These are phyloP conservation scores for Notospermus geniculatus DNA, from an alignment of 1,140 invertebrate genomes.

Conservation along the genomic window DNA sequence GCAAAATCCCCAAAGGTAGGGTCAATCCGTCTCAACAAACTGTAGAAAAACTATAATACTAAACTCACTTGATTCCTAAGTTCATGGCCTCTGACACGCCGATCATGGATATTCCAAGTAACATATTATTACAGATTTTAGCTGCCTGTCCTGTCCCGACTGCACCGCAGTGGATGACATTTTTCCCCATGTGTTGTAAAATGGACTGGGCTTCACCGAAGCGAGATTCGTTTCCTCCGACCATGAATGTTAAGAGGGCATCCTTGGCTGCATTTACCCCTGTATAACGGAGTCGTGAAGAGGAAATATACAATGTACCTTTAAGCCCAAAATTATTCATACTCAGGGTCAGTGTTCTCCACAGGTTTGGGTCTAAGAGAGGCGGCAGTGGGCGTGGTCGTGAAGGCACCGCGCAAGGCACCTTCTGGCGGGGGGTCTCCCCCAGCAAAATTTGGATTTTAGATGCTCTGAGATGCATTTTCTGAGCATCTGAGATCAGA, in stretches of 20 bases:
- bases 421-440: too few species aligned
- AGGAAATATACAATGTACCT: constrained; percentile 2
- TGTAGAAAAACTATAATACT: neutral
- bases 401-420: too few species aligned
- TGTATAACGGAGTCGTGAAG: constrained; percentile 48
- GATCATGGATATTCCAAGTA: constrained; percentile 69
- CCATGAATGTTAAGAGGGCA: constrained; percentile 95
- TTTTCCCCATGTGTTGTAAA: constrained; percentile 84
- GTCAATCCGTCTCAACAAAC: too few species aligned
- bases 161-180: constrained; percentile 85
- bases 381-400: too few species aligned
- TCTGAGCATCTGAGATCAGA: too few species aligned
- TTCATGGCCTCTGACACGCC: constrained; percentile 88
- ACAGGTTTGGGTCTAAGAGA: too few species aligned
- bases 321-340: too few species aligned
- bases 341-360: too few species aligned
- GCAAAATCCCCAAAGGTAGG: too few species aligned
- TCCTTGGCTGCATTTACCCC: constrained; percentile 86
- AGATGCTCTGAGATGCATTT: too few species aligned
- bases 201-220: constrained; percentile 71
- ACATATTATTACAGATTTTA: constrained; percentile 98
- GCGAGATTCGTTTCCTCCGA: constrained; percentile 70
- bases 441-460: too few species aligned
- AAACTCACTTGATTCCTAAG: constrained; percentile 75
- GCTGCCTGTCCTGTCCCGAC: constrained; percentile 87